These are phyloP conservation scores for Sylvilagus bachmani DNA, from an alignment of 2,113 vertebrate genomes.

Conservation along the genomic window DNA sequence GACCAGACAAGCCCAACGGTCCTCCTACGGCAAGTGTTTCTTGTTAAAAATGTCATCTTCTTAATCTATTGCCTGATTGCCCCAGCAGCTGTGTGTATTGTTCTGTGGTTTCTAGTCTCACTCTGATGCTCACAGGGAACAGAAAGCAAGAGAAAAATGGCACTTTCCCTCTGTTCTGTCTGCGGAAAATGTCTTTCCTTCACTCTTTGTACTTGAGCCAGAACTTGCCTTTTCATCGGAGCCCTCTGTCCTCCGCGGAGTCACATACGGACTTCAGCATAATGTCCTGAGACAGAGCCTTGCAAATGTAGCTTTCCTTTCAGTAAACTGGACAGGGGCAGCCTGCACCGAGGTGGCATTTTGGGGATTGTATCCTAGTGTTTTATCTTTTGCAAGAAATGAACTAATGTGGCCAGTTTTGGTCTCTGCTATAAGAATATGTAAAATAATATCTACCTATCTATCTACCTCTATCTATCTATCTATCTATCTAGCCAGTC, in stretches of 20 bases:
- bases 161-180: constrained; percentile 63
- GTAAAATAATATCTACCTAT: not conserved
- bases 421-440: not conserved
- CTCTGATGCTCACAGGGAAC: constrained; percentile 84
- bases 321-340: not conserved
- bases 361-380: not conserved
- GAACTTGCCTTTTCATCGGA: not conserved
- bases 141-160: constrained; percentile 75
- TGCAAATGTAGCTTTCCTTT: not conserved
- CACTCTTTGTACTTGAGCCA: constrained; percentile 61
- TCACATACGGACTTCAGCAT: constrained; percentile 5
- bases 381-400: constrained; percentile 10
- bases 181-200: constrained; percentile 41
- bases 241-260: not conserved
- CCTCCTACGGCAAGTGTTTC: constrained; percentile 94
- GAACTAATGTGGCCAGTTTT: not conserved
- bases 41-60: constrained; percentile 95
- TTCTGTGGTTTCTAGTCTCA: constrained; percentile 85
- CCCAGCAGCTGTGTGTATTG: constrained; percentile 91
- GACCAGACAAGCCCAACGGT: constrained; percentile 90
- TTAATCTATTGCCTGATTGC: constrained; percentile 93
- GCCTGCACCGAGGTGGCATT: not conserved
- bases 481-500: too few species aligned
- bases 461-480: too few species aligned
- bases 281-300: not conserved